Conservation (phyloP, 2,797 vertebrate genomes). For the Spinus olivaceus region DNA sequence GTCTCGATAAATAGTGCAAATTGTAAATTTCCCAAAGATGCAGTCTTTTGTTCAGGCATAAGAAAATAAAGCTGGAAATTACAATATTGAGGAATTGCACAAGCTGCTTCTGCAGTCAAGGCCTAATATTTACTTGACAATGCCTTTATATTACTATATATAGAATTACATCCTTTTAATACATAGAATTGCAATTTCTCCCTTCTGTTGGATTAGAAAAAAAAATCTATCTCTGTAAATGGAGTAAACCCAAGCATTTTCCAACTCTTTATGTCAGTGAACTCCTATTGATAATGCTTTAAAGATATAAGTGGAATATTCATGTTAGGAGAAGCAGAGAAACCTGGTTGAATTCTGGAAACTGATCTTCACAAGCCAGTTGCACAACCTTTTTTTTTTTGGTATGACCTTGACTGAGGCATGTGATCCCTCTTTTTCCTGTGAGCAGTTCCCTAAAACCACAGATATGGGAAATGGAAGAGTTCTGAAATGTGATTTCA, state of each 20-base stretch:
- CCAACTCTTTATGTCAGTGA: background rate
- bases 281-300: background rate
- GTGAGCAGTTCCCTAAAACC: background rate
- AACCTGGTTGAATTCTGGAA: background rate
- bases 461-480: background rate
- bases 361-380: background rate
- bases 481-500: background rate
- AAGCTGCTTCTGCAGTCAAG: background rate
- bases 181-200: background rate
- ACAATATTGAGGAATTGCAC: slow-evolving; percentile 25
- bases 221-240: background rate
- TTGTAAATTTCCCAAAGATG: slow-evolving; percentile 74
- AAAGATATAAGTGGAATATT: background rate
- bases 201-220: background rate
- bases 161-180: slow-evolving; percentile 3
- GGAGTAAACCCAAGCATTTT: background rate
- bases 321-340: background rate
- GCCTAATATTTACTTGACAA: slow-evolving; percentile 33
- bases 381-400: background rate
- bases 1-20: slow-evolving; percentile 76
- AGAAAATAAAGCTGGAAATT: slow-evolving; percentile 72
- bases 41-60: slow-evolving; percentile 33
- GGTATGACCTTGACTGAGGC: background rate
- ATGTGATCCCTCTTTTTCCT: background rate
- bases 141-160: slow-evolving; percentile 28